Conservation (phyloP, 2,113 vertebrate genomes). For the Myxocyprinus asiaticus region DNA sequence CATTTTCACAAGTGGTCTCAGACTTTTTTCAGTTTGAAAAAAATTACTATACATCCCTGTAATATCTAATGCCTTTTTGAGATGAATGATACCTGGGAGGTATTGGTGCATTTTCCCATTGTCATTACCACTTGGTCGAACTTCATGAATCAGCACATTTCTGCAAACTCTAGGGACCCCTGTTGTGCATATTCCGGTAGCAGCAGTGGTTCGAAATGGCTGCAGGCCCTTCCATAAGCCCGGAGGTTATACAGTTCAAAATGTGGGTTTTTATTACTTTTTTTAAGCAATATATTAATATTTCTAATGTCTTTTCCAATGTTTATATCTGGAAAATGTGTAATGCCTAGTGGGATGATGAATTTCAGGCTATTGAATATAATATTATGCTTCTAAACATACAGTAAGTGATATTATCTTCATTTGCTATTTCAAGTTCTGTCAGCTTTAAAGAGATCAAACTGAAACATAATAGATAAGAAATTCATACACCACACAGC, state of each 20-base stretch:
- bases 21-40: too few relatives aligned
- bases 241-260: conserved; percentile 4
- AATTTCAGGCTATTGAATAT: conserved; percentile 1
- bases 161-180: conserved; percentile 4
- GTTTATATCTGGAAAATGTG: too few relatives aligned
- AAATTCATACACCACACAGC: neutral
- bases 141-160: conserved; percentile 25
- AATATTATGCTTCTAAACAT: neutral
- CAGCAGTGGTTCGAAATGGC: neutral
- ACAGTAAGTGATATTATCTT: neutral
- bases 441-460: neutral
- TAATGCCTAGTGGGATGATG: neutral
- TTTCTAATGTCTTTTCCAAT: neutral
- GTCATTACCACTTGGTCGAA: conserved; percentile 10
- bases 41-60: neutral
- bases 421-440: conserved; percentile 5
- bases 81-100: neutral
- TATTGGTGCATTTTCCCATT: conserved; percentile 7
- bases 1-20: too few relatives aligned
- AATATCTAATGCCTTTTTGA: neutral
- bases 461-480: neutral
- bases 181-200: neutral
- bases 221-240: conserved; percentile 13
- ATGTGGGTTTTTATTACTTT: too few relatives aligned
- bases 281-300: neutral